phyloP scores from a whole-genome alignment of 1,140 invertebrate species.

The Drosophila pandora region DNA sequence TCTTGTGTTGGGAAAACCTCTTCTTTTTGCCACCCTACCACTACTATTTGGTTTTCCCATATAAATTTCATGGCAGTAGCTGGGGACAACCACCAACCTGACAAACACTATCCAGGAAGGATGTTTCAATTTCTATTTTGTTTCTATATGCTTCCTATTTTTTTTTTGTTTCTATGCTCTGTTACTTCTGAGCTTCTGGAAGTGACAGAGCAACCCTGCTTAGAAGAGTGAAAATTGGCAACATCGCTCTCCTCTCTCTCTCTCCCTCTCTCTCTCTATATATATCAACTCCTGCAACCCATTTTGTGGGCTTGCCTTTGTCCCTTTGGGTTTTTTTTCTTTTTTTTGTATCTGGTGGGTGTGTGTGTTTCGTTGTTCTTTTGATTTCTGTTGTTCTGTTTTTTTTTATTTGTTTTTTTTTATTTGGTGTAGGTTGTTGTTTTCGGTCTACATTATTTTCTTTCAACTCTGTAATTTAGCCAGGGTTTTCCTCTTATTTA shows the following conservation, averaged over 20 bases:
- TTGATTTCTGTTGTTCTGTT: constrained; percentile 20
- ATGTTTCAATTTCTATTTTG: constrained; percentile 82
- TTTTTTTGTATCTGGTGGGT: constrained; percentile 17
- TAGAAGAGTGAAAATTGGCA: constrained; percentile 65
- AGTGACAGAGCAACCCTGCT: constrained; percentile 59
- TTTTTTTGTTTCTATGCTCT: constrained; percentile 25
- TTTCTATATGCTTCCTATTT: constrained; percentile 57
- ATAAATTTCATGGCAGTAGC: constrained; percentile 60
- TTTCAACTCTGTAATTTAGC: constrained; percentile 55
- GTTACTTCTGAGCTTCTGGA: constrained; percentile 48
- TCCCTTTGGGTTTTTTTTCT: constrained; percentile 44
- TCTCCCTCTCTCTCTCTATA: not conserved
- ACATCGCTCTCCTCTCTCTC: constrained; percentile 35
- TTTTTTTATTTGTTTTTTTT: constrained; percentile 41
- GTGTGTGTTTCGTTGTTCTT: constrained; percentile 23
- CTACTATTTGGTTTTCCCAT: constrained; percentile 45
- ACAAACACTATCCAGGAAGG: constrained; percentile 59
- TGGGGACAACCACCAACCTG: constrained; percentile 35
- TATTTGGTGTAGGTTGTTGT: constrained; percentile 28
- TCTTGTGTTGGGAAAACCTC: constrained; percentile 36
- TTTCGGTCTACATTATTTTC: constrained; percentile 43
- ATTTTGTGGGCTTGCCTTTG: constrained; percentile 25
- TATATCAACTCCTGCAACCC: constrained; percentile 2
- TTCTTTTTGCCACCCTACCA: constrained; percentile 14
- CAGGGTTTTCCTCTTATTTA: constrained; percentile 66